Conservation (phyloP, 1,140 invertebrate genomes). For the Agrypnia vestita region DNA sequence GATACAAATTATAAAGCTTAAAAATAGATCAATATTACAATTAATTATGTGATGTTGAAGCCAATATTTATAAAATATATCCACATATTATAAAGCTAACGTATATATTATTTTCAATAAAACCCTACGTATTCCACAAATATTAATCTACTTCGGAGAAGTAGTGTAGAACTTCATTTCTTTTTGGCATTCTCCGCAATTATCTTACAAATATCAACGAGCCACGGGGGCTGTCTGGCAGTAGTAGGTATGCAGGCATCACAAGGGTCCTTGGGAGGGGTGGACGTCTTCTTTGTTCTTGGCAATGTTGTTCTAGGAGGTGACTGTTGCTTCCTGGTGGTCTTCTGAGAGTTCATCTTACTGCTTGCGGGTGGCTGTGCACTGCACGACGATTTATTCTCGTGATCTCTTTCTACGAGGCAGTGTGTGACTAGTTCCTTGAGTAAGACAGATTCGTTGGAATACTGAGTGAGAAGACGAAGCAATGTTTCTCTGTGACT, state of each 20-base stretch:
- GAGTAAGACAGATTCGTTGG: constrained; percentile 58
- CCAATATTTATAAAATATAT: constrained; percentile 23
- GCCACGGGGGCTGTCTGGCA: constrained; percentile 56
- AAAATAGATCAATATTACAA: constrained; percentile 14
- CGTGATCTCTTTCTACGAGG: constrained; percentile 50
- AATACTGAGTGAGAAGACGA: constrained; percentile 57
- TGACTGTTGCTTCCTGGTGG: constrained; percentile 41
- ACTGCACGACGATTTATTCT: constrained; percentile 10
- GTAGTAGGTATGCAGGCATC: constrained; percentile 26
- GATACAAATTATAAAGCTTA: neutral
- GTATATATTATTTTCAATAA: constrained; percentile 29
- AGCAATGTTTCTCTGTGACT: constrained; percentile 56
- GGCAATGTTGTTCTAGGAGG: constrained; percentile 55
- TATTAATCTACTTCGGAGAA: constrained; percentile 18
- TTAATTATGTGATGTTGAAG: constrained; percentile 23
- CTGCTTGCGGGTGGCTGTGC: constrained; percentile 26
- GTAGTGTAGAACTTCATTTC: constrained; percentile 56
- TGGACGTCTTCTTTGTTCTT: constrained; percentile 47
- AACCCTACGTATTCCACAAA: constrained; percentile 40
- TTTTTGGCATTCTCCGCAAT: constrained; percentile 60
- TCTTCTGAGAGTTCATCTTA: neutral
- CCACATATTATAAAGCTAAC: constrained; percentile 24
- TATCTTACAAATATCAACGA: constrained; percentile 58
- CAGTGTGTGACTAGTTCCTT: constrained; percentile 59
- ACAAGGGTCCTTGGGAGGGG: constrained; percentile 40